Conservation (phyloP, 2,888 invertebrate genomes). For the Epirrhoe alternata region DNA sequence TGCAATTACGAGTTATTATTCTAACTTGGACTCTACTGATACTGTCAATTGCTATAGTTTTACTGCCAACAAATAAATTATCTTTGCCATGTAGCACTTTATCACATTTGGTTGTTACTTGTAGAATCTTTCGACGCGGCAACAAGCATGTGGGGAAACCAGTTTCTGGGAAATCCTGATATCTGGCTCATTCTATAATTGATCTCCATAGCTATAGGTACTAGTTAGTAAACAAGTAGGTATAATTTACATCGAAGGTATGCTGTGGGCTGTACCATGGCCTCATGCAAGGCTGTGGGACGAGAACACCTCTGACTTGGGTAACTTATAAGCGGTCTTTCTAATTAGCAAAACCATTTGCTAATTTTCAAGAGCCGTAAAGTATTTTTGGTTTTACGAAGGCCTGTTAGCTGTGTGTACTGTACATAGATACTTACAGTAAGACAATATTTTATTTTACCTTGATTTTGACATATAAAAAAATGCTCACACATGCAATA, state of each 20-base stretch:
- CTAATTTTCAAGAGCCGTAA: background rate
- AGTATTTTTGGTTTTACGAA: background rate
- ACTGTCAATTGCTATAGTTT: background rate
- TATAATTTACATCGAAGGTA: conserved; percentile 4
- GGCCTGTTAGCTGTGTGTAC: too few species aligned
- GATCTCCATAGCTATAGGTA: conserved; percentile 2
- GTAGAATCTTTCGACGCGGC: conserved; percentile 13
- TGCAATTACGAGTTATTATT: background rate
- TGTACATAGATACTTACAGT: too few species aligned
- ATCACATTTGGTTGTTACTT: too few species aligned
- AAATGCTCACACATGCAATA: too few species aligned
- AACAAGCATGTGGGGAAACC: conserved; percentile 35
- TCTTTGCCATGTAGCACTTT: background rate
- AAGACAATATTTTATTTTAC: too few species aligned
- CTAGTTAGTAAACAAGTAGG: background rate
- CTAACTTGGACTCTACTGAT: background rate
- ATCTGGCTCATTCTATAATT: conserved; percentile 14
- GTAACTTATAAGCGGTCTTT: conserved; percentile 8
- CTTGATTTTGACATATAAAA: too few species aligned
- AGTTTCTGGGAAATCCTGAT: conserved; percentile 20
- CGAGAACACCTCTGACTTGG: conserved; percentile 10
- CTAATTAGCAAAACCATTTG: conserved; percentile 8
- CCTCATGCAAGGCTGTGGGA: conserved; percentile 12
- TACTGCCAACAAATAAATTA: background rate
- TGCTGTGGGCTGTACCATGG: conserved; percentile 12